Evolutionary conservation across 2,113 vertebrate genomes (phyloP).

Genomic region (Balaeniceps rex): DNA sequence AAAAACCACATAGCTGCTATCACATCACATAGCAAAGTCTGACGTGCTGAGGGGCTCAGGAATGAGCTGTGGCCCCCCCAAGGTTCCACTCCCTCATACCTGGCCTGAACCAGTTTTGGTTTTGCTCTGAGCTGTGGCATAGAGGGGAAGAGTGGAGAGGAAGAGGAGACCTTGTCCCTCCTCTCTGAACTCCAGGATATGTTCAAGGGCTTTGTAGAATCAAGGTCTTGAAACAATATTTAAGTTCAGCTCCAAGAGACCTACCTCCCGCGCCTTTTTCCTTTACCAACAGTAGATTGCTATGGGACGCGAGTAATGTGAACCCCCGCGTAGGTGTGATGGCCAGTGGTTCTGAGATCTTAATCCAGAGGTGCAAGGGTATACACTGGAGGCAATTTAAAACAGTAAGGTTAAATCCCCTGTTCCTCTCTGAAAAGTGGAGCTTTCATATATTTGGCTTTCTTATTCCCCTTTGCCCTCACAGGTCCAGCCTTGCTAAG

Average conservation of each 20-base stretch:
- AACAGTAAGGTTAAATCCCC: neutral
- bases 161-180: neutral
- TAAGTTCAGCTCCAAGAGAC: neutral
- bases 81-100: neutral
- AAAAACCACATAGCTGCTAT: neutral
- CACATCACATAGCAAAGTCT: neutral
- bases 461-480: neutral
- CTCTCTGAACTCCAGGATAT: neutral
- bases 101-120: neutral
- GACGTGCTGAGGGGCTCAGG: neutral
- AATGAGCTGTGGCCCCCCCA: neutral
- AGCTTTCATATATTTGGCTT: neutral
- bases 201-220: neutral
- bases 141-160: neutral
- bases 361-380: neutral
- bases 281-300: neutral
- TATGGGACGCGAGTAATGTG: neutral
- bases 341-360: neutral
- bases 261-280: neutral
- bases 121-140: neutral
- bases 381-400: neutral
- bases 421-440: neutral
- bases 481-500: neutral
- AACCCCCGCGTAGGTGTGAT: rapidly evolving
- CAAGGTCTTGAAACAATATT: neutral